These are phyloP conservation scores for Zeus faber DNA, from an alignment of 2,113 vertebrate genomes.

Conservation along the genomic window DNA sequence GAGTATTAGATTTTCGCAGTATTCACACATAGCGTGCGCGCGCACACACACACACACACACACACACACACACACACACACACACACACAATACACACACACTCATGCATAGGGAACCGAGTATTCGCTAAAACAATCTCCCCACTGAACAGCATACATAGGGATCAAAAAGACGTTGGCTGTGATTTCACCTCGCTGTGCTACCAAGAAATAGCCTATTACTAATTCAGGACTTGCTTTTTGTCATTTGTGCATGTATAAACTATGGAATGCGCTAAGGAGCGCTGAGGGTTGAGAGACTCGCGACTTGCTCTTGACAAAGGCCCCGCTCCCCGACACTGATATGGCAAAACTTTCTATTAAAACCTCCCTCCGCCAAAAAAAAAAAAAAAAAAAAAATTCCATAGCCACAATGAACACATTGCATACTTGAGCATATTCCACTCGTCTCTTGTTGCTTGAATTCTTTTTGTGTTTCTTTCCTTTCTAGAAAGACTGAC, in stretches of 20 bases:
- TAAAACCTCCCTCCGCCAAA: too few species aligned
- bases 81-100: constrained; percentile 24
- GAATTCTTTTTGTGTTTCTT: not conserved
- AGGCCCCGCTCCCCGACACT: constrained; percentile 57
- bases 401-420: constrained; percentile 54
- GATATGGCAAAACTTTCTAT: constrained; percentile 66
- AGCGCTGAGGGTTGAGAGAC: constrained; percentile 54
- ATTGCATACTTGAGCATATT: constrained; percentile 48
- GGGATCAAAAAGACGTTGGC: constrained; percentile 58
- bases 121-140: constrained; percentile 50
- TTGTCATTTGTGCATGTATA: constrained; percentile 75
- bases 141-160: constrained; percentile 54
- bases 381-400: constrained; percentile 10
- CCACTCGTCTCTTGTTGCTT: constrained; percentile 6
- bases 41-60: constrained; percentile 40
- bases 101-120: constrained; percentile 51
- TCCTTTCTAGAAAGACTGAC: too few species aligned
- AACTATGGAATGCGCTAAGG: constrained; percentile 62
- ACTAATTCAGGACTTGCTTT: constrained; percentile 73
- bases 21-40: not conserved
- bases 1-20: constrained; percentile 44
- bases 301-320: constrained; percentile 56
- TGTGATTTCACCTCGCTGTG: constrained; percentile 72
- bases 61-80: constrained; percentile 24
- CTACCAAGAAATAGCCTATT: constrained; percentile 71